Evolutionary conservation across 2,113 vertebrate genomes (phyloP).

Genomic region (Pseudolaguvia tuberculata): DNA sequence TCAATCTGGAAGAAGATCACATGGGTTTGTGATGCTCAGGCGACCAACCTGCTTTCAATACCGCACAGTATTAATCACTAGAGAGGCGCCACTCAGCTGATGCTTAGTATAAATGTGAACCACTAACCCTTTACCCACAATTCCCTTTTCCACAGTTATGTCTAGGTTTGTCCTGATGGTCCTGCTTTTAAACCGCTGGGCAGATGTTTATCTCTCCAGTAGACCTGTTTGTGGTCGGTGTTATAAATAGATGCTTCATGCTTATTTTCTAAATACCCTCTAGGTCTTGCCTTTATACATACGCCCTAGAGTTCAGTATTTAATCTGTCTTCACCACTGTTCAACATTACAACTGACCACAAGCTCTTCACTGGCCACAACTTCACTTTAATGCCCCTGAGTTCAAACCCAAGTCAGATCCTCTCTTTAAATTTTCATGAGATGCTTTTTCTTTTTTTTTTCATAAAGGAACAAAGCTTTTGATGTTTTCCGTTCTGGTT

Average conservation of each 20-base stretch:
- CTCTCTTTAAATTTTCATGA: constrained; percentile 38
- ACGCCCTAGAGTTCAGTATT: constrained; percentile 23
- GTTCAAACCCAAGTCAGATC: neutral
- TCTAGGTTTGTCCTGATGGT: neutral
- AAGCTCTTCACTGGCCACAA: constrained; percentile 35
- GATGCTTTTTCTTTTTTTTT: constrained; percentile 11
- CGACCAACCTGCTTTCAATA: neutral
- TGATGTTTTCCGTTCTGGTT: too few relatives aligned
- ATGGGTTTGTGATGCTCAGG: too few relatives aligned
- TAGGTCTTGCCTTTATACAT: constrained; percentile 2
- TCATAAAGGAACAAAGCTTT: too few relatives aligned
- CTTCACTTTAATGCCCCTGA: neutral
- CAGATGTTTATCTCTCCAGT: neutral
- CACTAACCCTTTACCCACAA: neutral
- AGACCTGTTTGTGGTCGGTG: constrained; percentile 35
- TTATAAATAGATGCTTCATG: constrained; percentile 39
- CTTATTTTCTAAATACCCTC: constrained; percentile 36
- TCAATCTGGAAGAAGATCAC: too few relatives aligned
- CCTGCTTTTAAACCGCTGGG: neutral
- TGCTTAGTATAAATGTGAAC: neutral
- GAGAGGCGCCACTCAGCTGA: neutral
- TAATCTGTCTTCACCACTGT: constrained; percentile 38
- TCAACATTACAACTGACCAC: constrained; percentile 42
- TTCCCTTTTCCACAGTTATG: neutral
- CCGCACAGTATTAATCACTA: neutral